Percentiles rank a stretch among this genome's conserved stretches.
Evolutionary conservation across 2,113 vertebrate species (phyloP).

Genomic region (Desmodus rotundus): DNA sequence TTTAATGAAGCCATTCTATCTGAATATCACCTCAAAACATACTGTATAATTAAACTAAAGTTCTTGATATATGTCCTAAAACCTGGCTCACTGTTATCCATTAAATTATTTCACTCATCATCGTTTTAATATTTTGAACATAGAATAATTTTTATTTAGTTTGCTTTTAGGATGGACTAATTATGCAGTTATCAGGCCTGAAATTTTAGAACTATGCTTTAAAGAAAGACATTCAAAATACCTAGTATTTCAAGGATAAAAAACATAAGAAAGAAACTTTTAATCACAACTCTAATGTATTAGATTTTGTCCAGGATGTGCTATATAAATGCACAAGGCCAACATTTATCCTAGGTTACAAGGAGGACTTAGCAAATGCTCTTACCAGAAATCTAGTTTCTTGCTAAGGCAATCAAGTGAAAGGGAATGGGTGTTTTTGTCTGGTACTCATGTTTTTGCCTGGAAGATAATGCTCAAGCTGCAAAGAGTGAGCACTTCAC

Average conservation of each 20-base stretch:
- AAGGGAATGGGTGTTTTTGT: not conserved
- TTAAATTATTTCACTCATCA: constrained; percentile 42
- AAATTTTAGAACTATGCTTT: constrained; percentile 37
- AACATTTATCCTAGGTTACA: constrained; percentile 37
- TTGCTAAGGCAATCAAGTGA: not conserved
- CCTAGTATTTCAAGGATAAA: constrained; percentile 36
- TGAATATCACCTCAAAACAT: constrained; percentile 38
- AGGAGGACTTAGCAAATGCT: constrained; percentile 1
- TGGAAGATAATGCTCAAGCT: not conserved
- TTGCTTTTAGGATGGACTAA: constrained; percentile 22
- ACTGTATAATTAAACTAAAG: constrained; percentile 30
- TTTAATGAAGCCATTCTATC: constrained; percentile 29
- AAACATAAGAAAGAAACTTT: not conserved
- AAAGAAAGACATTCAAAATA: constrained; percentile 52
- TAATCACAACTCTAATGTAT: not conserved
- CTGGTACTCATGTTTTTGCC: not conserved
- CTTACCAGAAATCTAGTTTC: not conserved
- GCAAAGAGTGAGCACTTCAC: constrained; percentile 12
- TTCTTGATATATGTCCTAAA: constrained; percentile 55
- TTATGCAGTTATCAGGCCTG: constrained; percentile 31
- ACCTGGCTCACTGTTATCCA: constrained; percentile 42
- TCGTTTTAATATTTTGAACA: constrained; percentile 39
- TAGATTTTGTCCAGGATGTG: not conserved
- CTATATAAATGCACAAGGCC: constrained; percentile 4
- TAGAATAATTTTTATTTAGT: constrained; percentile 39